Evolutionary conservation across 2,888 invertebrate species (phyloP), one percentile per base, ranked within the genome.

Genomic region (Trichogramma evanescens): DNA sequence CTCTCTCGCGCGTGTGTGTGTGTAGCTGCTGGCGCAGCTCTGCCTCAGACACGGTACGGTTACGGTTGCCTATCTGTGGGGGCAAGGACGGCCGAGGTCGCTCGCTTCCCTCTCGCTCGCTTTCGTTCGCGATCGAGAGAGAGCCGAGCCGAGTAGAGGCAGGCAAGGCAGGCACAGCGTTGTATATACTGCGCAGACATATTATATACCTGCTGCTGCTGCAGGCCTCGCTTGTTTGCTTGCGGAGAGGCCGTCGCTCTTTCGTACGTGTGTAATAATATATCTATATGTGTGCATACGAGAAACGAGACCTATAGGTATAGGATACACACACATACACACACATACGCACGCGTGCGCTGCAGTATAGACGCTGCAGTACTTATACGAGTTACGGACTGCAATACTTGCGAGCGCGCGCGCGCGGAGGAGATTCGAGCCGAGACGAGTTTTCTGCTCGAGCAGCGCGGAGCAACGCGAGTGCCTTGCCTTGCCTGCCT

Each of bases 41-140:
- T 26, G 26, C 26, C 26, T 26, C 26, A 26, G 26, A 26, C 26
- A 26, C 26, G 26, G 66, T 66, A 66, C 67, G 68, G 64, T 63
- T 64, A 63, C 66, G 68, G 73, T 69, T 74, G 75, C 73, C 75
- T 73, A 71, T 66, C 67, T 57, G 69, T 70, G 69, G 73, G 74
- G 73, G 77, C 77, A 77, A 77, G 77, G 77, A 76, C 77, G 77
- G 71, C 73, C 77, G 77, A 77, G 76, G 76, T 75, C 76, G 75
- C 64, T 61, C 13, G 60, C 58, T 58, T 54, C 56, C 44, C 38
- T 60, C 59, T 53, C 51, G 54, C 55, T 54, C 56, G 46, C 54
- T 56, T 50, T 50, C 55, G 43, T 45, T 39, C 50, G 43, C 9
- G 48, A 50, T 42, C 49, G 53, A 13, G 56, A 13, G 48, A 9